A percentile compares a stretch with the other conserved stretches of the same genome.
Evolutionary conservation across 1,140 invertebrate species (phyloP).

Genomic region (Bombus waltoni): DNA sequence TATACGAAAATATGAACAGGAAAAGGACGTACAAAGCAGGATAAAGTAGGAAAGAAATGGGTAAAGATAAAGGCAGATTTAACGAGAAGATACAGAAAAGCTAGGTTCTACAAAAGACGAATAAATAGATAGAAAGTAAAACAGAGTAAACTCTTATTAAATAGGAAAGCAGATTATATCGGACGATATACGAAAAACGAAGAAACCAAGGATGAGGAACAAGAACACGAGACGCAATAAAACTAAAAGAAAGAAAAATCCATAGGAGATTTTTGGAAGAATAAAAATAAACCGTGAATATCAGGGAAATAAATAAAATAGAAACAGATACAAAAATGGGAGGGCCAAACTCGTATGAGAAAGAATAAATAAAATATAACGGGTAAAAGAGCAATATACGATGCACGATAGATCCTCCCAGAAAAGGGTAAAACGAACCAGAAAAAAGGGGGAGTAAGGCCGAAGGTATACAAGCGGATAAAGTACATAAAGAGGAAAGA

Average conservation of each 20-base stretch:
- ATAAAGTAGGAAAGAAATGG: no score
- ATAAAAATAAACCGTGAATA: not conserved
- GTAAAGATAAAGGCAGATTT: no score
- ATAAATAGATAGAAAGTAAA: no score
- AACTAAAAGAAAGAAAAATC: not conserved
- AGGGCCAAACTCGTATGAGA: not conserved
- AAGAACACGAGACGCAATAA: not conserved
- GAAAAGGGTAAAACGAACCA: not conserved
- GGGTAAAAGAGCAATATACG: not conserved
- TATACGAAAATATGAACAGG: no score
- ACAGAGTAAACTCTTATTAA: no score
- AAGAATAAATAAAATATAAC: not conserved
- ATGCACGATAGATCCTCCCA: not conserved
- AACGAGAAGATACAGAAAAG: no score
- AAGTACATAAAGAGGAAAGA: slow-evolving; percentile 17
- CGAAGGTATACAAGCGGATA: not conserved
- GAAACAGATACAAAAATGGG: not conserved
- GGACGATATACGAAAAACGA: no score
- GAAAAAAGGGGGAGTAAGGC: not conserved
- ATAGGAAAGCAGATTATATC: no score
- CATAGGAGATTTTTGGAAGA: not conserved
- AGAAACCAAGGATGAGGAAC: no score
- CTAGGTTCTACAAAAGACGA: no score
- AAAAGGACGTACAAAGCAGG: no score
- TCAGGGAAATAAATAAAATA: not conserved